Percentiles rank a stretch among this genome's conserved stretches.
Evolutionary conservation across 2,797 vertebrate species (phyloP).

Genomic region (Gallirallus australis): DNA sequence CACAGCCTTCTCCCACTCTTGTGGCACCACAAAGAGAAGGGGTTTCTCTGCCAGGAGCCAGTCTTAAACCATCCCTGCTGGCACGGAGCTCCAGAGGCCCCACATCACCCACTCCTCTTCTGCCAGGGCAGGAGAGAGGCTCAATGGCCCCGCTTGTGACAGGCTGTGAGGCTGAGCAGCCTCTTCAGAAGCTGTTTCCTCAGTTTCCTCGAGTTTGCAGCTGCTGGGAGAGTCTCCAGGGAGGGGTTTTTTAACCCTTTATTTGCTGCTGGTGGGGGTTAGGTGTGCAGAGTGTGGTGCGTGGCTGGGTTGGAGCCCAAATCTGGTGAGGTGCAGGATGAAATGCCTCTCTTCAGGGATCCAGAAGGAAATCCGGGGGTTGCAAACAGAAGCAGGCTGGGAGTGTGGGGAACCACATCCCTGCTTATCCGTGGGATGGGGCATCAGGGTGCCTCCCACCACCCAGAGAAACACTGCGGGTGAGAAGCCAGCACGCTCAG

Average conservation of each 20-base stretch:
- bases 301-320: not conserved
- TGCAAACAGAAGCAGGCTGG: not conserved
- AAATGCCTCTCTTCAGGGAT: not conserved
- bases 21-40: not conserved
- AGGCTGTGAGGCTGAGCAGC: not conserved
- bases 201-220: not conserved
- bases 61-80: not conserved
- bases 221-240: not conserved
- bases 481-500: accelerated
- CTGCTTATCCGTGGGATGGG: accelerated
- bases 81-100: not conserved
- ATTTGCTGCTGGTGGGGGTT: not conserved
- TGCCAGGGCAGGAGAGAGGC: not conserved
- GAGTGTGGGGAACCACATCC: accelerated
- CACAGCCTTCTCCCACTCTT: not conserved
- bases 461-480: not conserved
- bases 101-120: not conserved
- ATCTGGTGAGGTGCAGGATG: not conserved
- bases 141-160: not conserved
- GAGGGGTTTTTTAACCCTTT: not conserved
- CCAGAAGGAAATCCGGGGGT: not conserved
- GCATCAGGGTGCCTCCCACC: not conserved
- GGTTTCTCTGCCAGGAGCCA: not conserved
- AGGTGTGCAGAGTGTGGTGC: not conserved
- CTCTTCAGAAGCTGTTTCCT: not conserved